Evolutionary conservation across 2,888 invertebrate species (phyloP), one percentile per base, ranked within the genome.

Genomic region (Malthinus flaveolus): DNA sequence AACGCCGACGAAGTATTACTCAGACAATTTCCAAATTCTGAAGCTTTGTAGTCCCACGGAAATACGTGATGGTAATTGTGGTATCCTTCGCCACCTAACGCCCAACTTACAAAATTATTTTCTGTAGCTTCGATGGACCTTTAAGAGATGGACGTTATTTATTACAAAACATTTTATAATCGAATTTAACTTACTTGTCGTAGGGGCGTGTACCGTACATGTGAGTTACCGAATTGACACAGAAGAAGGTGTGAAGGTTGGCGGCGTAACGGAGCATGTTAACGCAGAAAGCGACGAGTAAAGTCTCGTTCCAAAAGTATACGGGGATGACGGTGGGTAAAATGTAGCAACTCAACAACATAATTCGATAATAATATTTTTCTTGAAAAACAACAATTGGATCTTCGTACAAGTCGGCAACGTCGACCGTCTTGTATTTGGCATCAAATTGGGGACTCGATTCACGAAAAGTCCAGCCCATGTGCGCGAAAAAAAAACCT

Each of bases 171-270:
- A n/a, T n/a, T n/a, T 45, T 31, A 11, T 11, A 10, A 11, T 10
- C 8, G 11, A 8, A 5, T 1, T 2, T 32, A 15, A 75, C 82
- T 80, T 76, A 85, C 82, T 82, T 86, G 77, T 94, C 90, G 73
- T 90, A 90, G 11, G 90, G 90, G 67, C 86, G 87, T 69, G 84
- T 82, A 49, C 90, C 90, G 82, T 86, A 90, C 71, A 88, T 85
- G 80, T 95, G 95, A 1, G 95, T 94, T 1, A 90, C 91, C 62
- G 91, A 92, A 81, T 95, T 95, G 35, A 95, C 93, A 59, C 91
- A 82, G 94, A 94, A 95, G 1, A 95, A 95, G 58, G 88, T 87
- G 78, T 95, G 91, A 50, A 95, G 83, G 42, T 88, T 87, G 74
- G 89, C 84, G 33, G 87, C 83, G 80, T 93, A 95, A 47, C 95